Conservation (phyloP, 2,888 invertebrate species). For the Diarsia mendica region DNA sequence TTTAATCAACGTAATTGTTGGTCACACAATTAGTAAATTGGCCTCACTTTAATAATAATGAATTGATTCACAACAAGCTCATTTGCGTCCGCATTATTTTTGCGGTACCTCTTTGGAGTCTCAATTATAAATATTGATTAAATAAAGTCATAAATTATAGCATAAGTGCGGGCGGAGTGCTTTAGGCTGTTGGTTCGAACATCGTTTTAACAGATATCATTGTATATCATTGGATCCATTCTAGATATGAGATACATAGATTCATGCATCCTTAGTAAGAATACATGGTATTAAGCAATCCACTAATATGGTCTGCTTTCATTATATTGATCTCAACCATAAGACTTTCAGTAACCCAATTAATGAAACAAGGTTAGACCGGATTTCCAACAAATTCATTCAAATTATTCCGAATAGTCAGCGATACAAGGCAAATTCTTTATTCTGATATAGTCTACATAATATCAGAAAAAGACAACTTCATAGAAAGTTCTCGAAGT, state of each 20-base stretch:
- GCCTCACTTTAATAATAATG: conserved; percentile 18
- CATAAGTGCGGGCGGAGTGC: neutral
- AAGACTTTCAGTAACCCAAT: neutral
- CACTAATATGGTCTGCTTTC: neutral
- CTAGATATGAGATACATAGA: too few relatives aligned
- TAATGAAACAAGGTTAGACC: neutral
- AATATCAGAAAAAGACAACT: neutral
- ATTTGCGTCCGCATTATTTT: conserved; percentile 7
- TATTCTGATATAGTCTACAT: neutral
- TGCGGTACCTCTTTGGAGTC: neutral
- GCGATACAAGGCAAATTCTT: neutral
- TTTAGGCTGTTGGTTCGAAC: neutral
- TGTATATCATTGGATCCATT: too few relatives aligned
- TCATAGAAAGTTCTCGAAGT: too few relatives aligned
- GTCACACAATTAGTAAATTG: conserved; percentile 24
- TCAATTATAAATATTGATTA: neutral
- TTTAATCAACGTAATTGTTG: conserved; percentile 53
- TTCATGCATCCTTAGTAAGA: neutral
- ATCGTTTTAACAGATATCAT: neutral
- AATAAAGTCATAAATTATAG: neutral
- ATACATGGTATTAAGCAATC: neutral
- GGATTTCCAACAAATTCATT: neutral
- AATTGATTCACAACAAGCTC: conserved; percentile 23
- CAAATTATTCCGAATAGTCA: neutral
- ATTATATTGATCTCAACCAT: neutral